Evolutionary conservation across 2,797 vertebrate genomes (phyloP), one percentile per base, ranked within the genome.

Genomic region (Rhinogobio ventralis): DNA sequence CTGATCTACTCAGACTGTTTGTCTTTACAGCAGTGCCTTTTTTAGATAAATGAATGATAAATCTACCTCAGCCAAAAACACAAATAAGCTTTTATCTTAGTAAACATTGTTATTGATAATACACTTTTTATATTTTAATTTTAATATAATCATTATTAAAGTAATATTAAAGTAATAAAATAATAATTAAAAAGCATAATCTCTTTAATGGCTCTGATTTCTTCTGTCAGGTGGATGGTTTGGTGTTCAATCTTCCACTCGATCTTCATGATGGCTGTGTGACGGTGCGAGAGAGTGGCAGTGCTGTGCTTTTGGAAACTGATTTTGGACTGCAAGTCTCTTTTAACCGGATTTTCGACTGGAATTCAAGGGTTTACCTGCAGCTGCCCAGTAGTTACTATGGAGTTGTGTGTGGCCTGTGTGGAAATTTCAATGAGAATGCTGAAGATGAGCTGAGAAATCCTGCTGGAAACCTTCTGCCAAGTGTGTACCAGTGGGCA

Each of bases 381-480:
- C 93, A 88, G 81, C 89, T 98, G 23, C 94, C 96, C 0, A 46
- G 89, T 2, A 84, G 68, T 57, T 95, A 97, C 92, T 92, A 76
- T 0, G 85, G 86, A 46, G 91, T 85, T 2, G 93, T 97, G n/a
- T 96, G 95, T 0, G 96, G 97, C 17, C 86, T 97, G 46, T 98
- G 97, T 0, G 96, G 96, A 20, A 97, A 97, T 88, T 95, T 92
- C 60, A 96, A 97, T 0, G 91, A 93, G 0, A 51, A 96, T 25
- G n/a, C 14, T 0, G 0, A 0, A 0, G 96, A 97, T 0, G 96
- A 98, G 6, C 89, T 93, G 36, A 87, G 81, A 42, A 91, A 88
- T 13, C 91, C 92, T 0, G 75, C 88, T 0, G 88, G 90, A 0
- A 64, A 87, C 0, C 33, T 46, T 8, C 93, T 90, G 0, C 7